A percentile compares a stretch with the other conserved stretches of the same genome.
These are phyloP conservation scores for Volucella bombylans DNA, from an alignment of 2,888 invertebrate genomes.

Conservation along the genomic window DNA sequence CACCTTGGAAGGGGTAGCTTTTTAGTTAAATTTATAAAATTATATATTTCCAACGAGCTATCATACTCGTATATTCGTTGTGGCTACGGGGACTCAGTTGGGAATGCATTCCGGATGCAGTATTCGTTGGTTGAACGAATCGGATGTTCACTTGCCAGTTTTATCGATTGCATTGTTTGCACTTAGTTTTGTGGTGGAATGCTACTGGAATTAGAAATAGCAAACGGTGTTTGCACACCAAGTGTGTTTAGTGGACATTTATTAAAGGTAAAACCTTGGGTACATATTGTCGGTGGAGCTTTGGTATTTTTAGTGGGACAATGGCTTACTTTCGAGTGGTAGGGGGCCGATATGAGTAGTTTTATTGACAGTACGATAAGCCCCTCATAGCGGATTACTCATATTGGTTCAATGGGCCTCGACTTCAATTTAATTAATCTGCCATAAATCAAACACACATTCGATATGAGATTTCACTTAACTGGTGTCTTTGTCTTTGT, in stretches of 20 bases:
- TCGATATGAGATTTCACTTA: too few relatives aligned
- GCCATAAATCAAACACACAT: too few relatives aligned
- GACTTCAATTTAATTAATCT: too few relatives aligned
- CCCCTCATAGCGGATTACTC: too few relatives aligned
- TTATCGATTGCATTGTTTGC: slow-evolving; percentile 4
- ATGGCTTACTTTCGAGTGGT: too few relatives aligned
- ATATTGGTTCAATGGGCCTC: too few relatives aligned
- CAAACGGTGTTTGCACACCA: background rate
- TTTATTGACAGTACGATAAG: too few relatives aligned
- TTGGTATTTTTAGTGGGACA: too few relatives aligned
- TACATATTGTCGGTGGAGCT: too few relatives aligned
- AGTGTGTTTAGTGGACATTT: background rate
- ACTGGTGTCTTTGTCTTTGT: too few relatives aligned
- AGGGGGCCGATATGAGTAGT: too few relatives aligned
- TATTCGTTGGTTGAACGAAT: background rate
- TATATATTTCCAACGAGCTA: background rate
- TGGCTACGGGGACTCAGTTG: slow-evolving; percentile 22
- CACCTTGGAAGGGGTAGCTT: background rate
- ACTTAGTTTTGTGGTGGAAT: background rate
- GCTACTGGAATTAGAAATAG: slow-evolving; percentile 10
- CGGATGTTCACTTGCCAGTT: slow-evolving; percentile 3
- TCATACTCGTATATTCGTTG: background rate
- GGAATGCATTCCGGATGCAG: background rate
- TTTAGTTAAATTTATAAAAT: slow-evolving; percentile 33
- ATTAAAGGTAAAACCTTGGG: too few relatives aligned